Base-by-base conservation (phyloP, 2,113 vertebrate species). In the Bombycilla garrulus region DNA sequence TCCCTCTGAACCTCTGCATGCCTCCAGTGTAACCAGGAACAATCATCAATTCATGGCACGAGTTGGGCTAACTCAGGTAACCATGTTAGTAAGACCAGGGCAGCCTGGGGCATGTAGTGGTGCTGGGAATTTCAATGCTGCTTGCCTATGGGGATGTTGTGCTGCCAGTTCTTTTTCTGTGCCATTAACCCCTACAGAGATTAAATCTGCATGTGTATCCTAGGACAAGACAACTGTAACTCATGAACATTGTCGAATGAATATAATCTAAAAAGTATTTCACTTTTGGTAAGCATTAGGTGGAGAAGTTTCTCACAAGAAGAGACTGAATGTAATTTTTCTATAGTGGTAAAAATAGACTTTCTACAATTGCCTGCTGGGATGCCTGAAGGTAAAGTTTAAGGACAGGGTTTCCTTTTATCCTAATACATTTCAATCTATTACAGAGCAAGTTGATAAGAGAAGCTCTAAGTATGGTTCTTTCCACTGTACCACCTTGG, bases 371-470 rank as follows among this genome's bases (percentile, higher is more conserved):
- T 29, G 61, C 71, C 74, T 72, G 51, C 81, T 71, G 81, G 87
- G 57, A 81, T 64, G 77, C 83, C 86, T 91, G 83, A 93, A 92
- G 90, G 88, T 86, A 64, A 94, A 92, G 48, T 88, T 86, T 82
- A 95, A 95, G 87, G 92, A 78, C 51, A 81, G 47, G 36, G 57
- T 85, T 81, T 76, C 44, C 73, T 95, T 96, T 92, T 90, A 88
- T 95, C 67, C 91, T 92, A 90, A 88, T 44, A 77, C 44, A 81
- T 83, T 96, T 95, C 92, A 85, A 66, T 84, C 61, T 81, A 10
- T 83, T 61, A 67, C 65, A 88, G 78, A 81, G 40, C 65, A 81
- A 70, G 61, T 45, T 93, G 91, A 81, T 88, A 86, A 95, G 70
- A 91, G 61, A 76, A 88, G 92, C 42, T 78, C 58, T 58, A 64